phyloP scores from a whole-genome alignment of 2,888 invertebrate species.

The Tenodera sinensis region DNA sequence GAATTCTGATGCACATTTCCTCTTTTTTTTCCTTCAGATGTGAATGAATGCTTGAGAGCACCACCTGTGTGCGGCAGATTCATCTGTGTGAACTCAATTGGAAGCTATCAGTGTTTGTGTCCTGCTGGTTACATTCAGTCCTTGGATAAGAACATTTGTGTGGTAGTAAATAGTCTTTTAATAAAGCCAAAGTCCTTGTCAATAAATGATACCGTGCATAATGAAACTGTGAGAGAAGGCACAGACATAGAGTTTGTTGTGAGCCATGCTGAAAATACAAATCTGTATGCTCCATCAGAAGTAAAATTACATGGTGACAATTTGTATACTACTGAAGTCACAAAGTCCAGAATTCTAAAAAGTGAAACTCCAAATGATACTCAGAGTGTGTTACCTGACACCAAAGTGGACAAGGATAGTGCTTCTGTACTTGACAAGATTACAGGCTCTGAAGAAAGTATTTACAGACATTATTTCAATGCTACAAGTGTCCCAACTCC shows the following conservation, averaged over 20 bases:
- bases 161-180: background rate
- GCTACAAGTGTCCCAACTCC: background rate
- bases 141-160: background rate
- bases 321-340: background rate
- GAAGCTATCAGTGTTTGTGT: background rate
- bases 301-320: background rate
- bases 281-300: background rate
- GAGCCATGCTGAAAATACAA: background rate
- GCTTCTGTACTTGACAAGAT: background rate
- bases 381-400: background rate
- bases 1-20: background rate
- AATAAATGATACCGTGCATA: background rate
- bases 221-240: background rate
- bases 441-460: background rate
- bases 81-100: background rate
- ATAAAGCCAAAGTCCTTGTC: background rate
- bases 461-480: background rate
- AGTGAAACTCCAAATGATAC: background rate
- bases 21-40: background rate
- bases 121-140: background rate
- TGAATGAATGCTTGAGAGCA: background rate
- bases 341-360: background rate
- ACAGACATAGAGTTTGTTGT: background rate
- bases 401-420: background rate
- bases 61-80: background rate